These are phyloP conservation scores for Eubasilissa regina DNA, from an alignment of 1,140 invertebrate genomes.

Conservation along the genomic window DNA sequence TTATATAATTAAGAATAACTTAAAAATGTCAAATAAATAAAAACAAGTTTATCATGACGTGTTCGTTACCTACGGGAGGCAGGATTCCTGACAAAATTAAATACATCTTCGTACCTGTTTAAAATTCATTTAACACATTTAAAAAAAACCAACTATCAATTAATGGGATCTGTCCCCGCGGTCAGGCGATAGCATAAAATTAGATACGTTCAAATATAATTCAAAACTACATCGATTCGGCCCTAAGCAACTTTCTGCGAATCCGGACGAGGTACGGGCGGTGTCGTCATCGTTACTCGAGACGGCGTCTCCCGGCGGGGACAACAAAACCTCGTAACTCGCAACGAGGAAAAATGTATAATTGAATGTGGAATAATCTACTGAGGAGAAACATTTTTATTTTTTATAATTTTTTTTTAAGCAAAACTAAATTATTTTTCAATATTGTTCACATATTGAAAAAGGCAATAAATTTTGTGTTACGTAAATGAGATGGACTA, in stretches of 20 bases:
- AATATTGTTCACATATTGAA: no score
- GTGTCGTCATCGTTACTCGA: background rate
- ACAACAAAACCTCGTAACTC: slow-evolving; percentile 3
- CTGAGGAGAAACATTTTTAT: no score
- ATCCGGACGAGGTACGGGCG: background rate
- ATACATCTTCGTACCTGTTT: background rate
- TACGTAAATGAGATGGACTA: no score
- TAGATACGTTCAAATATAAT: slow-evolving; percentile 32
- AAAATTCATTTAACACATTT: slow-evolving; percentile 11
- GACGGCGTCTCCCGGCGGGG: background rate
- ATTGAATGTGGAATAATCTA: no score
- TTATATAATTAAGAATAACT: no score
- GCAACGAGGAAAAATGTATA: no score
- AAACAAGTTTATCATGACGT: background rate
- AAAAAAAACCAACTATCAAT: slow-evolving; percentile 5
- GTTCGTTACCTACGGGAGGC: background rate
- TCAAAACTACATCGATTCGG: slow-evolving; percentile 16
- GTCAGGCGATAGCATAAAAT: slow-evolving; percentile 25
- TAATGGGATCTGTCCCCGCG: slow-evolving; percentile 25
- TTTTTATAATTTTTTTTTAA: no score
- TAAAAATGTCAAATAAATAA: slow-evolving; percentile 1
- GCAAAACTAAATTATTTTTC: no score
- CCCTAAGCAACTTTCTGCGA: background rate
- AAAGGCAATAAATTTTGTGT: no score
- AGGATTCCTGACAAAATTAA: background rate